A percentile compares a stretch with the other conserved stretches of the same genome.
Conservation (phyloP, 2,113 vertebrate species). For the Cephalopterus ornatus region DNA sequence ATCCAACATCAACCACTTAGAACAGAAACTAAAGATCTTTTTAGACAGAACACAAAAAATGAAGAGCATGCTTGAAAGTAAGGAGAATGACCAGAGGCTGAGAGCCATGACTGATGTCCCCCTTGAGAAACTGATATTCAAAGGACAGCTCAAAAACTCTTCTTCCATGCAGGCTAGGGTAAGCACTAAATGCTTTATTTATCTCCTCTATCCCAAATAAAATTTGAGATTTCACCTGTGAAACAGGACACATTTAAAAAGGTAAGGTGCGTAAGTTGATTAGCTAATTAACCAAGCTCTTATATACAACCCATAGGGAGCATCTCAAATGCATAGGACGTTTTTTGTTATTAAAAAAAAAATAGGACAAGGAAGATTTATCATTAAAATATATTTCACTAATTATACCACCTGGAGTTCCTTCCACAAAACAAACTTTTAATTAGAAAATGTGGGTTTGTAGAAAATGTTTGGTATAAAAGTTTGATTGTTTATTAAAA, state of each 20-base stretch:
- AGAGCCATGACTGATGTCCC: neutral
- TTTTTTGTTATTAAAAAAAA: slow-evolving; percentile 67
- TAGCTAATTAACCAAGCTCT: slow-evolving; percentile 67
- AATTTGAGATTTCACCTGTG: slow-evolving; percentile 54
- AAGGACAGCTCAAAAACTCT: slow-evolving; percentile 4
- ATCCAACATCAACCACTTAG: neutral
- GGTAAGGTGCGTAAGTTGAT: slow-evolving; percentile 54
- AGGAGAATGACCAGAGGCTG: neutral
- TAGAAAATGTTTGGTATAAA: slow-evolving; percentile 27
- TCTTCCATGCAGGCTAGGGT: neutral
- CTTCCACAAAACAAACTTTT: slow-evolving; percentile 65
- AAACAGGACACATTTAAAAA: slow-evolving; percentile 61
- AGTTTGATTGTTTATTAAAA: slow-evolving; percentile 52
- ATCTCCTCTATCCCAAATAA: slow-evolving; percentile 58
- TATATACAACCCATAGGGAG: slow-evolving; percentile 69
- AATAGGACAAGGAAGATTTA: slow-evolving; percentile 64
- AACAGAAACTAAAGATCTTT: neutral
- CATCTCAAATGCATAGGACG: slow-evolving; percentile 65
- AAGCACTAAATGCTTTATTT: slow-evolving; percentile 48
- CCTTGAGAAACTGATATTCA: neutral
- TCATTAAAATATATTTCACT: slow-evolving; percentile 66
- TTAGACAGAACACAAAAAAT: neutral
- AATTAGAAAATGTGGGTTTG: slow-evolving; percentile 60
- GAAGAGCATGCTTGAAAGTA: neutral
- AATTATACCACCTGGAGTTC: slow-evolving; percentile 67